Evolutionary conservation across 1,140 invertebrate species (phyloP).

Genomic region (Trichonephila clavata): DNA sequence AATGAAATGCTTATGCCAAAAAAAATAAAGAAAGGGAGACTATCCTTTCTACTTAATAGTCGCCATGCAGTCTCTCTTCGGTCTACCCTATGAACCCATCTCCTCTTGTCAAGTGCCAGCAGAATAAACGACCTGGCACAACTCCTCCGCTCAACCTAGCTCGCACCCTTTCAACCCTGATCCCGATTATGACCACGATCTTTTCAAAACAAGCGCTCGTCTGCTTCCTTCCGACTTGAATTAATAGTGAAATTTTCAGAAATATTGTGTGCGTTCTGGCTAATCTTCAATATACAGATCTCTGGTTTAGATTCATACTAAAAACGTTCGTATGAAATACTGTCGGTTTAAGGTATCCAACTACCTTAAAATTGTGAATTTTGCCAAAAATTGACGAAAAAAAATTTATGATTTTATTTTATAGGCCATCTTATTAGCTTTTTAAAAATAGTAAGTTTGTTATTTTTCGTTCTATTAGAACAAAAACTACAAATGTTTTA

Average conservation of each 20-base stretch:
- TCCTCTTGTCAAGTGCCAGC: conserved; percentile 24
- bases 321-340: too few species aligned
- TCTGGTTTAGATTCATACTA: too few species aligned
- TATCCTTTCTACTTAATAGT: conserved; percentile 46
- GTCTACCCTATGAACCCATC: conserved; percentile 31
- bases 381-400: too few species aligned
- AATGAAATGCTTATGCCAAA: background rate
- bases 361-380: too few species aligned
- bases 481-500: too few species aligned
- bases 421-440: too few species aligned
- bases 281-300: too few species aligned
- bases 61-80: background rate
- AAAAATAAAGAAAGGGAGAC: conserved; percentile 27
- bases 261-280: too few species aligned
- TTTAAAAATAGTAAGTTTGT: too few species aligned
- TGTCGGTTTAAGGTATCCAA: too few species aligned
- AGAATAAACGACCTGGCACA: conserved; percentile 22
- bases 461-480: too few species aligned
- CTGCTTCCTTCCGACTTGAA: conserved; percentile 18
- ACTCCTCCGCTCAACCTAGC: conserved; percentile 14
- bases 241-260: background rate
- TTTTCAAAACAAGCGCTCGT: background rate
- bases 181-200: background rate
- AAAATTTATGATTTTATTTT: too few species aligned
- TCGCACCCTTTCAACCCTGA: conserved; percentile 29